Evolutionary conservation across 2,888 invertebrate species (phyloP).

Genomic region (Podabrus alpinus): DNA sequence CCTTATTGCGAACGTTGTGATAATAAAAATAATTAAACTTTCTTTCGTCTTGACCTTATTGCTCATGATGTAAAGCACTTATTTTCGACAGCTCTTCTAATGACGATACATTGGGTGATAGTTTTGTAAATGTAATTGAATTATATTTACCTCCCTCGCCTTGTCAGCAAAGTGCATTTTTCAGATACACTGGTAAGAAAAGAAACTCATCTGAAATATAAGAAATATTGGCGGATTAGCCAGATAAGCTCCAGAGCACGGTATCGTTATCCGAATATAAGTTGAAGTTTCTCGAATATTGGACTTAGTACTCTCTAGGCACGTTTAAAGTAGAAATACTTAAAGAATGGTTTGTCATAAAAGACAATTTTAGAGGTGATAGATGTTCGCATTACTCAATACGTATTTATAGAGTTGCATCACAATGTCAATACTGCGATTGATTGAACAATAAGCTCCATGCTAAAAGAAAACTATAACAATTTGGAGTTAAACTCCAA

Average conservation of each 20-base stretch:
- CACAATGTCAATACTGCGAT: not conserved
- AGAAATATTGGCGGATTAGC: constrained; percentile 24
- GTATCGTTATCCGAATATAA: constrained; percentile 28
- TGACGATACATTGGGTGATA: not conserved
- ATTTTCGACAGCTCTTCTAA: too few relatives aligned
- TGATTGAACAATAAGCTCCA: not conserved
- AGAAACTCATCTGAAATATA: constrained; percentile 18
- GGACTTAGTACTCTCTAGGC: constrained; percentile 25
- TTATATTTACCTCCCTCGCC: constrained; percentile 7
- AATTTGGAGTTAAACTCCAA: not conserved
- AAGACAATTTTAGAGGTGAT: not conserved
- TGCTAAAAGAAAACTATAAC: not conserved
- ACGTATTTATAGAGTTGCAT: not conserved
- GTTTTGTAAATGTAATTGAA: not conserved
- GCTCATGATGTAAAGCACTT: not conserved
- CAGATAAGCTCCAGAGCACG: constrained; percentile 28
- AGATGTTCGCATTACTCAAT: not conserved
- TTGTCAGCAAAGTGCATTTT: constrained; percentile 14
- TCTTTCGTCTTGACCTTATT: not conserved
- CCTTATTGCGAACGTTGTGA: not conserved
- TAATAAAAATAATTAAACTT: not conserved
- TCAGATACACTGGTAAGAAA: constrained; percentile 9
- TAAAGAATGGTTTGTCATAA: not conserved
- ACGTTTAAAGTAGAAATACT: constrained; percentile 24
- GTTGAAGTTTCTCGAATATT: constrained; percentile 27